These are phyloP conservation scores for Hemicentrotus pulcherrimus DNA, from an alignment of 35 echinoderm and acorn worm species.

Conservation along the genomic window DNA sequence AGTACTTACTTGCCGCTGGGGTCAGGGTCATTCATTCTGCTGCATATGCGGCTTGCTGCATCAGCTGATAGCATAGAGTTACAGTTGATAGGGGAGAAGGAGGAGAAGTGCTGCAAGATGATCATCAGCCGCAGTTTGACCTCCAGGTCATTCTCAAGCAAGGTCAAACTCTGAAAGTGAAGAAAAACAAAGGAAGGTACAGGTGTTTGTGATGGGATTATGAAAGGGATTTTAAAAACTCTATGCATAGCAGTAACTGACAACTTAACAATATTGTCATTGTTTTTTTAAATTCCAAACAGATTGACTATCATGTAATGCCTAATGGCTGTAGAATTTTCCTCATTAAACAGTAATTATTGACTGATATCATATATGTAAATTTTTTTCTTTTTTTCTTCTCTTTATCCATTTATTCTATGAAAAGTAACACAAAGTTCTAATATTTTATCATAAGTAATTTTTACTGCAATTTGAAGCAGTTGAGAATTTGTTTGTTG, in stretches of 20 bases:
- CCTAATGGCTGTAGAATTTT: too few species aligned
- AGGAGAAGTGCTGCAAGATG: slow-evolving; percentile 88
- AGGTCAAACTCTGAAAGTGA: slow-evolving; percentile 47
- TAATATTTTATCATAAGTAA: neutral
- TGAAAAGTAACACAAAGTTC: neutral
- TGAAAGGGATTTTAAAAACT: neutral
- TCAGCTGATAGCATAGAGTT: slow-evolving; percentile 87
- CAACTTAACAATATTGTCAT: neutral
- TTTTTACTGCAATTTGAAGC: too few species aligned
- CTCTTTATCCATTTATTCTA: neutral
- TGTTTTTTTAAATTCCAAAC: neutral
- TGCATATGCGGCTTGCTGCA: slow-evolving; percentile 77
- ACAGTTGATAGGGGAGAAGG: slow-evolving; percentile 79
- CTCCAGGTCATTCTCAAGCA: slow-evolving; percentile 87
- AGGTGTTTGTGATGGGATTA: neutral
- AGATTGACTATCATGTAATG: too few species aligned
- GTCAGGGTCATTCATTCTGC: slow-evolving; percentile 92
- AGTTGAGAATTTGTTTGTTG: too few species aligned
- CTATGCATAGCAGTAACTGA: neutral
- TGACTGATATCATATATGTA: neutral
- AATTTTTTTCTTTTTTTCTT: neutral
- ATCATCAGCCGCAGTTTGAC: slow-evolving; percentile 83
- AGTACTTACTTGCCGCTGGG: slow-evolving; percentile 88
- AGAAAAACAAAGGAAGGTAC: neutral
- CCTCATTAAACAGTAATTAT: too few species aligned